Base-by-base conservation (phyloP, 2,797 vertebrate species). In the Phrynocephalus forsythii region DNA sequence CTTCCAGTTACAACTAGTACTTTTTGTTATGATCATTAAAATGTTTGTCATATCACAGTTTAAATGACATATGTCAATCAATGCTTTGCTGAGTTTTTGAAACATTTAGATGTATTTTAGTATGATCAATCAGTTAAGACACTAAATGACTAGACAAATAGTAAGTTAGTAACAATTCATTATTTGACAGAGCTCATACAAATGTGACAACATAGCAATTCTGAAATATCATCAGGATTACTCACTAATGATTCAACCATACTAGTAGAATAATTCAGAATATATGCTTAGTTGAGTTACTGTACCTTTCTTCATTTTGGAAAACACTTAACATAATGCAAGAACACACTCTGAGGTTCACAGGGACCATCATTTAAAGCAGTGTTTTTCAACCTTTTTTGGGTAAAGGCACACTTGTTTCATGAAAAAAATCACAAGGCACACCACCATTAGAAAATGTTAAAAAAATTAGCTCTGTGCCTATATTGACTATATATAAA, bases 21-120 rank as follows among this genome's bases (percentile, higher is more conserved):
- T 15, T 68, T 52, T 50, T 67, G 66, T 69, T 66, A 76, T 63
- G 3, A 50, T 84, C 24, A 85, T 30, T 83, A 83, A 83, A 71
- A 52, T n/a, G 28, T 73, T 63, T 63, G 22, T 9, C n/a, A 79
- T 72, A n/a, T 38, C 6, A 60, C 8, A 72, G 5, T 75, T 48
- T 60, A 56, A 20, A 66, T 6, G 9, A 3, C 68, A 6, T 5
- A 30, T 8, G 44, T n/a, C 77, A 63, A 26, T 66, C 7, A 30
- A 79, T 44, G 33, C 20, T 73, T 79, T 22, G 20, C 7, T 84
- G 30, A 63, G 15, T 26, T 15, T 38, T 38, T 60, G 9, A 63
- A 73, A 60, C 48, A 71, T 72, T 52, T 72, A 56, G 24, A 48
- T 48, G 38, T 60, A 60, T 79, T 81, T 81, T 80, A 56, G n/a